Percentiles rank a stretch among this genome's conserved stretches.
Conservation (phyloP, 2,888 invertebrate genomes). For the Tiliacea citrago region DNA sequence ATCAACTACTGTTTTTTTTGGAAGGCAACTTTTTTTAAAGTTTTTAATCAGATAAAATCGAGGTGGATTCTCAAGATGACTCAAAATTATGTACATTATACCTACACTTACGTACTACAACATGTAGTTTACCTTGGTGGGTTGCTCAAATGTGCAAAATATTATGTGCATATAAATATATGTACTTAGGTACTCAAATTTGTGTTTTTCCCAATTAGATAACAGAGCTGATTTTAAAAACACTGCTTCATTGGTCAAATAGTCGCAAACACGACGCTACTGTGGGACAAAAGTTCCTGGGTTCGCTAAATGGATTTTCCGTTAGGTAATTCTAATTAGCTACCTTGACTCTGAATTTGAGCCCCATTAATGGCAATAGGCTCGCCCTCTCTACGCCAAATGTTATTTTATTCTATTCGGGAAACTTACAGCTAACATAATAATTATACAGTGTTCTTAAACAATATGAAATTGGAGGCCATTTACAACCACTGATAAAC, state of each 20-base stretch:
- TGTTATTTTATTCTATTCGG: too few relatives aligned
- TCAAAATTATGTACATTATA: not conserved
- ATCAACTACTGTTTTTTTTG: too few relatives aligned
- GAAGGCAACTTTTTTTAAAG: too few relatives aligned
- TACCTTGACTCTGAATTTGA: not conserved
- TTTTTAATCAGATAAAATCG: not conserved
- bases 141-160: not conserved
- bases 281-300: not conserved
- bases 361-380: not conserved
- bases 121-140: slow-evolving; percentile 23
- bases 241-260: not conserved
- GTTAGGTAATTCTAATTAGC: not conserved
- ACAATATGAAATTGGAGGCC: too few relatives aligned
- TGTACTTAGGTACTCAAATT: not conserved
- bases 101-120: not conserved
- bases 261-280: not conserved
- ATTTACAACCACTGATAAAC: too few relatives aligned
- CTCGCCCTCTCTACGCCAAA: not conserved
- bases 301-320: not conserved
- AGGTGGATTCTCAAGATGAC: slow-evolving; percentile 1
- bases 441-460: too few relatives aligned
- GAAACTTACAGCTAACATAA: too few relatives aligned
- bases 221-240: not conserved
- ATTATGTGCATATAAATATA: slow-evolving; percentile 4
- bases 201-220: slow-evolving; percentile 30